A percentile compares a stretch with the other conserved stretches of the same genome.
phyloP scores from a whole-genome alignment of 2,888 invertebrate genomes.

The Dorcus parallelipipedus region DNA sequence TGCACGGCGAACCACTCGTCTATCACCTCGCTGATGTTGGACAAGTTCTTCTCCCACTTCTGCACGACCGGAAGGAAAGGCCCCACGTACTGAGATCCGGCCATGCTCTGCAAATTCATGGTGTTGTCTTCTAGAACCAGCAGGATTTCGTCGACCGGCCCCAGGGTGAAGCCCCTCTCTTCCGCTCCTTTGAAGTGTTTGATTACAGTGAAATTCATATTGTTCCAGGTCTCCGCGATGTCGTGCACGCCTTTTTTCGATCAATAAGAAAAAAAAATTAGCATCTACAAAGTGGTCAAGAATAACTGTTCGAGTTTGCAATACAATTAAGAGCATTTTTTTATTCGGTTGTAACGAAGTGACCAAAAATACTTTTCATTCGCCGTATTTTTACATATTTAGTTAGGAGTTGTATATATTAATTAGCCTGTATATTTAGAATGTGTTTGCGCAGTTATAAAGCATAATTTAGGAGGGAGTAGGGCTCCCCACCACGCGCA shows the following conservation, averaged over 20 bases:
- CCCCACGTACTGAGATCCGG: constrained; percentile 84
- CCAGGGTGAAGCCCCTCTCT: constrained; percentile 78
- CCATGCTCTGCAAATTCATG: constrained; percentile 89
- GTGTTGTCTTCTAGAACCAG: constrained; percentile 83
- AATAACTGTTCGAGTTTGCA: too few relatives aligned
- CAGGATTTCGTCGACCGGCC: constrained; percentile 78
- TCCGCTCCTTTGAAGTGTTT: constrained; percentile 70
- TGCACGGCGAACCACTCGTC: constrained; percentile 87
- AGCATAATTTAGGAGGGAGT: too few relatives aligned
- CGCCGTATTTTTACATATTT: too few relatives aligned
- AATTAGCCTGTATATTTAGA: too few relatives aligned
- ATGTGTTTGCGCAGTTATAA: too few relatives aligned
- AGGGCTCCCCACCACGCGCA: too few relatives aligned
- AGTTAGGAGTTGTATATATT: too few relatives aligned
- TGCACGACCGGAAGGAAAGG: constrained; percentile 82
- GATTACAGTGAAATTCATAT: constrained; percentile 60
- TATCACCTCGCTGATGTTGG: constrained; percentile 75
- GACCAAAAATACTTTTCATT: too few relatives aligned
- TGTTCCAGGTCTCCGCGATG: constrained; percentile 72
- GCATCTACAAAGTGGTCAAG: too few relatives aligned
- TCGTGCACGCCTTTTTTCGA: constrained; percentile 65
- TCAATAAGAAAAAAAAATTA: too few relatives aligned
- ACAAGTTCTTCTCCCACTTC: constrained; percentile 79
- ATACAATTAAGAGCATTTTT: too few relatives aligned
- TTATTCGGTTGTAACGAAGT: too few relatives aligned